phyloP scores from a whole-genome alignment of 37 sponge, comb jelly and placozoan species.

The Crambe crambe region DNA sequence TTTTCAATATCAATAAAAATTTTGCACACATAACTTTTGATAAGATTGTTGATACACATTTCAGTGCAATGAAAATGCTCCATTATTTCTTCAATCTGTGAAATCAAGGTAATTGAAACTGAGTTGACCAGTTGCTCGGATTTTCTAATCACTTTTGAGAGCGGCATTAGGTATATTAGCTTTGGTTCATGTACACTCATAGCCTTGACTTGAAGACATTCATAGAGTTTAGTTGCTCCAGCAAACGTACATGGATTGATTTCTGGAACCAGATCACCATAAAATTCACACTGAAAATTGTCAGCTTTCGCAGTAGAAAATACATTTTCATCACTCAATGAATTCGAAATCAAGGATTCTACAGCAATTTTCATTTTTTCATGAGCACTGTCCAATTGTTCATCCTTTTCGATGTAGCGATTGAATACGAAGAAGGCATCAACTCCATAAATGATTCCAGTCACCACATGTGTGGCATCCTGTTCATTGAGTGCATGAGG shows the following conservation, averaged over 20 bases:
- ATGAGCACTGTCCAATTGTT: background rate
- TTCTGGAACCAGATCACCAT: slow-evolving; percentile 33
- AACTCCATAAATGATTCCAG: slow-evolving; percentile 41
- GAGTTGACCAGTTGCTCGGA: background rate
- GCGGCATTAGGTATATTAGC: slow-evolving; percentile 35
- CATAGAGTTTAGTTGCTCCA: slow-evolving; percentile 26
- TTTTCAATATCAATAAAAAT: background rate
- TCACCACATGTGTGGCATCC: slow-evolving; percentile 48
- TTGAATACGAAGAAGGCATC: slow-evolving; percentile 61
- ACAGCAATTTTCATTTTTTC: background rate
- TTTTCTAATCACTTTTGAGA: background rate
- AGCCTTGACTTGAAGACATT: too few species aligned
- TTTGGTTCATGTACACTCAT: background rate
- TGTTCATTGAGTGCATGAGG: slow-evolving; percentile 8
- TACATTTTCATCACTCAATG: too few species aligned
- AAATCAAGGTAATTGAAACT: background rate
- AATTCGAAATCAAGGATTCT: too few species aligned
- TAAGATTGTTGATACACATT: slow-evolving; percentile 20
- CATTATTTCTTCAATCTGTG: slow-evolving; percentile 27
- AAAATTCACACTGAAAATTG: slow-evolving; percentile 30
- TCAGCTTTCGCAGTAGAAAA: background rate
- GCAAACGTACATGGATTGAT: slow-evolving; percentile 25
- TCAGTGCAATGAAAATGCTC: slow-evolving; percentile 6
- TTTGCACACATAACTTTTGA: background rate
- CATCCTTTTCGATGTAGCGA: background rate